Evolutionary conservation across 2,888 invertebrate genomes (phyloP), one percentile per base, ranked within the genome.

Genomic region (Hydriomena furcata): DNA sequence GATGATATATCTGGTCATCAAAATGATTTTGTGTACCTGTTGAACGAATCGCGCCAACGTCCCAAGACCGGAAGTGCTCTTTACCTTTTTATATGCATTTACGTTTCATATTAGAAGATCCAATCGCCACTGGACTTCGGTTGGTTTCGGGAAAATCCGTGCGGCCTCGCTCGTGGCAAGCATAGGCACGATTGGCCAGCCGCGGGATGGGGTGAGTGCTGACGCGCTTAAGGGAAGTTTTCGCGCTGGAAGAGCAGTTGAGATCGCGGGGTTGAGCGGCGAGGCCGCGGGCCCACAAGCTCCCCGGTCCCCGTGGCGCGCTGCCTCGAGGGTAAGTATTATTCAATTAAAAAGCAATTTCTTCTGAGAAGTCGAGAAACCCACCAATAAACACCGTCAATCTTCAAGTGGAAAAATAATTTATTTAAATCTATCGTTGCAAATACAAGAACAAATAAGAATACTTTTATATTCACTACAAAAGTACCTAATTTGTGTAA

Each of bases 281-380:
- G 76, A 79, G 81, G 91, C 69, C 76, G 84, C 57, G 65, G 60
- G 79, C 80, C 73, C 66, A 76, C 73, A 71, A 24, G 79, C 77
- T 79, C 69, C 68, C 73, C 60, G 71, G 65, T 65, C 65, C 68
- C 67, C 68, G 67, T 63, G 67, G 60, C 68, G 65, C 63, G 61
- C 67, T 67, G 82, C 84, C 80, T 79, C 70, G 73, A 75, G 73
- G 88, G 91, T 86, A 86, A 90, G 90, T 85, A 84, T 86, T 71
- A 89, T 88, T 87, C 75, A 81, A 88, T 90, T 89, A 88, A 86
- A 87, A 89, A 87, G 84, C 87, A 89, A 89, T 89, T 83, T 87
- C 79, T 80, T 67, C 71, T 62, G 76, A 76, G 73, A 75, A 79
- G 71, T 79, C 66, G 65, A 53, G 69, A 65, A 71, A 53, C 55